Base-by-base conservation (phyloP, 2,113 vertebrate species). In the Lophura nycthemera region DNA sequence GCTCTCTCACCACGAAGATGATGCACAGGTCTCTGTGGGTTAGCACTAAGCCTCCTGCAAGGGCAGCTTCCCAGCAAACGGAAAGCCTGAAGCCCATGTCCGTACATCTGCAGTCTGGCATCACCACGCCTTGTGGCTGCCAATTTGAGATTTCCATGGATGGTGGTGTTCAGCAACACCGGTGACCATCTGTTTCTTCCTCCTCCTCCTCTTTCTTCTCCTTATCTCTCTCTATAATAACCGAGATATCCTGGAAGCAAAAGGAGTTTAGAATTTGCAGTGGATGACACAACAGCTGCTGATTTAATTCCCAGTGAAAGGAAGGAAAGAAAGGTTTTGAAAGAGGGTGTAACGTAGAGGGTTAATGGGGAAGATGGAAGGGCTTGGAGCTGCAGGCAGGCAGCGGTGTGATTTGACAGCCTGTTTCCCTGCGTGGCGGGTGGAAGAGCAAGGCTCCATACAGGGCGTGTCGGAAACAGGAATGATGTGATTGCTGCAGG, bases 101-200 rank as follows among this genome's bases (percentile, higher is more conserved):
- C 50, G 70, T 77, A 90, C 92, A 77, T 65, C 89, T 92, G 78
- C 92, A 92, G 73, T 29, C 83, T 95, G 92, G 78, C 92, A 92
- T 17, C 42, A 80, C 34, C 83, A 38, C 0, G 1, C 48, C 57
- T 76, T 34, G 65, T 71, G 64, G 38, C 34, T 81, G 78, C 86
- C 89, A 84, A 59, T 14, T 67, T 36, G 82, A 87, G 78, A 80
- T 92, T 76, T 82, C 72, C 78, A 81, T 73, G 80, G 65, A 73
- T 84, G 71, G 69, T 1, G 34, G 71, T 74, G 64, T 69, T 89
- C 89, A 73, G 74, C 86, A 84, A 84, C 61, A 87, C 65, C 74
- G 61, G 36, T 84, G 86, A 36, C 79, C 78, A 90, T 77, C 86
- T 93, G 83, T 82, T 95, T 72, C 73, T 84, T 81, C 74, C 64